Evolutionary conservation across 1,140 invertebrate genomes (phyloP).

Genomic region (Antheraea pernyi): DNA sequence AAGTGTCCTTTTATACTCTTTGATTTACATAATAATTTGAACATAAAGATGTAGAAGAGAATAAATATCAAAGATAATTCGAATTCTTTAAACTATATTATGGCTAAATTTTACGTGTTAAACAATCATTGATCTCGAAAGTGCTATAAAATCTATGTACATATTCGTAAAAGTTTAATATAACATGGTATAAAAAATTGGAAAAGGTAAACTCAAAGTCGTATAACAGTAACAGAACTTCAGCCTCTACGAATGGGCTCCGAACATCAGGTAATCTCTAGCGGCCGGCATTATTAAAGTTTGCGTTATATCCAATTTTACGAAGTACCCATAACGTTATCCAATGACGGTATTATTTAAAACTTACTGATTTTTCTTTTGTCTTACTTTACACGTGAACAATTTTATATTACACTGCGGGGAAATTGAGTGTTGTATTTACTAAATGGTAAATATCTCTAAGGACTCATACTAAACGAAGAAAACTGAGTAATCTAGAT

Average conservation of each 20-base stretch:
- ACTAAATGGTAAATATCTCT: not conserved
- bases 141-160: no score
- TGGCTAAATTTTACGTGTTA: no score
- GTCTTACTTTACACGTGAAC: not conserved
- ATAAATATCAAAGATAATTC: no score
- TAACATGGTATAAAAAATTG: not conserved
- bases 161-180: not conserved
- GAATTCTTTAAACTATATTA: no score
- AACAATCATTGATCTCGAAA: no score
- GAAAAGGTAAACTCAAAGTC: not conserved
- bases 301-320: not conserved
- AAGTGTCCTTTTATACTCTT: no score
- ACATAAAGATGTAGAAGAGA: no score
- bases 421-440: not conserved
- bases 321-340: not conserved
- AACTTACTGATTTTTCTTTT: not conserved
- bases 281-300: not conserved
- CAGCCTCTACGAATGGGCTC: not conserved
- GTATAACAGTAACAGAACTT: not conserved
- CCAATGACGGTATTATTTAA: slow-evolving; percentile 7
- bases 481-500: no score
- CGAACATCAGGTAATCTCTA: not conserved
- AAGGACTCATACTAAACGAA: not conserved
- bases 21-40: no score
- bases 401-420: not conserved